Evolutionary conservation across 2,888 invertebrate genomes (phyloP).

Genomic region (Gryllus longicercus): DNA sequence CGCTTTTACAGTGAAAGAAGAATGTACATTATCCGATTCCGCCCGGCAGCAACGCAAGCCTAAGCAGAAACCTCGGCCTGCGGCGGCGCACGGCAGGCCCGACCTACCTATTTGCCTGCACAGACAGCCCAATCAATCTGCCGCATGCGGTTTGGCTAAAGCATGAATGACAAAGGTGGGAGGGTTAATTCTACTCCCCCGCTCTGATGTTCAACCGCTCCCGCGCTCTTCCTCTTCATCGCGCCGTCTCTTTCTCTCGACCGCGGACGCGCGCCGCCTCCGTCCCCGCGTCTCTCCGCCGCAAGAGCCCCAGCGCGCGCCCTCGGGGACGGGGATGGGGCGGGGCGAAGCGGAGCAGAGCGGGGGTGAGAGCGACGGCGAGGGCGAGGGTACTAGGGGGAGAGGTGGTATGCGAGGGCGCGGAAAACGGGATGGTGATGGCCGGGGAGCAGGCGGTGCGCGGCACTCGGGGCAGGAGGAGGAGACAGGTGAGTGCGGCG

Average conservation of each 20-base stretch:
- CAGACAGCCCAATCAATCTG: conserved; percentile 35
- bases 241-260: conserved; percentile 18
- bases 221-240: background rate
- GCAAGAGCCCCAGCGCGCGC: background rate
- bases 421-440: too few relatives aligned
- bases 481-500: too few relatives aligned
- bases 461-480: too few relatives aligned
- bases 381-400: background rate
- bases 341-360: background rate
- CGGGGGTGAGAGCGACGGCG: background rate
- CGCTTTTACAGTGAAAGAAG: conserved; percentile 40
- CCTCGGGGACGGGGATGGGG: background rate
- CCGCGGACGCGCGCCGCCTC: conserved; percentile 19
- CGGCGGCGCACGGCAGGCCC: conserved; percentile 21
- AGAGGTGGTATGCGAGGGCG: too few relatives aligned
- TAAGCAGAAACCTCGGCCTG: conserved; percentile 40
- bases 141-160: conserved; percentile 36
- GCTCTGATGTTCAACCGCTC: conserved; percentile 18
- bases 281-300: background rate
- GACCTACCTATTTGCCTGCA: conserved; percentile 29
- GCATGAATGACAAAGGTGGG: conserved; percentile 36
- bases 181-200: conserved; percentile 12
- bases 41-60: conserved; percentile 34
- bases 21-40: conserved; percentile 40
- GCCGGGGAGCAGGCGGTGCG: too few relatives aligned